Evolutionary conservation across 2,888 invertebrate species (phyloP), one percentile per base, ranked within the genome.

Genomic region (Baronia brevicornis): DNA sequence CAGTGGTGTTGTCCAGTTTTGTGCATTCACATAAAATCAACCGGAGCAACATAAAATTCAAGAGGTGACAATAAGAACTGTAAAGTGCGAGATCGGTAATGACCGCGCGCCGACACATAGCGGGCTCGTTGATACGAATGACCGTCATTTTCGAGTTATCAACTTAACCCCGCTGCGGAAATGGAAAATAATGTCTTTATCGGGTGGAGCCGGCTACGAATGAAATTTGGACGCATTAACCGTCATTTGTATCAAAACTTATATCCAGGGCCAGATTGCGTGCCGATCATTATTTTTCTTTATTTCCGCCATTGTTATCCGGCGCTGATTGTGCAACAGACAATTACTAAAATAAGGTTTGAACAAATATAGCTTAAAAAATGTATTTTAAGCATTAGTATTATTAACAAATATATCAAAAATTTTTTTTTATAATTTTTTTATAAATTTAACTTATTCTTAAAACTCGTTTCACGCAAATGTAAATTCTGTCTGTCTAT

Each of bases 131-230:
- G 54, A 53, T 65, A 71, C 68, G 60, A 74, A 75, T 70, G 60
- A 61, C 65, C 63, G 75, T 82, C 68, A 82, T 82, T 84, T 82
- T 82, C 82, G 75, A 82, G 75, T 84, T 84, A 82, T 80, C 82
- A 78, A 74, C 72, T 79, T 74, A 69, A 64, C 75, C 62, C 75
- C 56, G 56, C 48, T 59, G 63, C 73, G 80, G 79, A 82, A 84
- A 84, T 78, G 73, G 70, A 71, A 75, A 74, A 77, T 82, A 84
- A 82, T 84, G 75, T 74, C 82, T 82, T 82, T 73, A 84, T 82
- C 60, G 67, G 56, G 50, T 60, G 65, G 60, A 60, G 66, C 62
- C 56, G 58, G 54, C 58, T 63, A 70, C 68, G 60, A 65, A 69
- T 67, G 72, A 73, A 73, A 79, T 82, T 79, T 73, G 65, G 63